These are phyloP conservation scores for Carlito syrichta DNA, from an alignment of 2,113 vertebrate genomes.

Conservation along the genomic window DNA sequence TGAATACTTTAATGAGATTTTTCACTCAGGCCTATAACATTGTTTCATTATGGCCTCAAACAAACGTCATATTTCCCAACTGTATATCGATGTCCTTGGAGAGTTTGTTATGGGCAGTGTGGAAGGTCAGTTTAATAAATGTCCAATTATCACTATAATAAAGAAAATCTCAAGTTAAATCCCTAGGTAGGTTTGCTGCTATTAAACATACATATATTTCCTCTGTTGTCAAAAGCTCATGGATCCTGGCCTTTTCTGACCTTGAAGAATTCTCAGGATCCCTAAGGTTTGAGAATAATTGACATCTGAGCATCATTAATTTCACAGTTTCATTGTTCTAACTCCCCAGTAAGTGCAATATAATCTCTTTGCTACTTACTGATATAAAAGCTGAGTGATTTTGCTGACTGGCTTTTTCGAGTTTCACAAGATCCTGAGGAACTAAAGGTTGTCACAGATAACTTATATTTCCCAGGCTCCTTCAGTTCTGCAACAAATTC, in stretches of 20 bases:
- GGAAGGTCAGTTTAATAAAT: constrained; percentile 31
- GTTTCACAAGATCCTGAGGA: constrained; percentile 90
- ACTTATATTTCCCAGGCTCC: constrained; percentile 90
- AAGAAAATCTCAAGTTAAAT: not conserved
- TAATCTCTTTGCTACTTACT: constrained; percentile 84
- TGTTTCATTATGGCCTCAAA: not conserved
- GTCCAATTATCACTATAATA: not conserved
- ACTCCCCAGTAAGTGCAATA: not conserved
- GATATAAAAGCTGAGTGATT: constrained; percentile 92
- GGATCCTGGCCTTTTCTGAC: not conserved
- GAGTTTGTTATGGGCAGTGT: not conserved
- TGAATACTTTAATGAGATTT: not conserved
- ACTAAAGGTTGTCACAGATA: constrained; percentile 90
- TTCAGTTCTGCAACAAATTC: constrained; percentile 91
- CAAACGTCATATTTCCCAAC: not conserved
- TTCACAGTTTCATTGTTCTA: not conserved
- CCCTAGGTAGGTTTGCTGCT: not conserved
- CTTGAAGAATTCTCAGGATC: constrained; percentile 13
- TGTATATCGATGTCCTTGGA: not conserved
- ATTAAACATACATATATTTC: constrained; percentile 12
- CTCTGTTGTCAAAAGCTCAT: constrained; percentile 23
- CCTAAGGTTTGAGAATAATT: constrained; percentile 24
- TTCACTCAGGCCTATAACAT: not conserved
- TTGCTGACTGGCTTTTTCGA: constrained; percentile 87
- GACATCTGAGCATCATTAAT: not conserved